Conservation (phyloP, 2,113 vertebrate genomes). For the Vireo altiloquus region DNA sequence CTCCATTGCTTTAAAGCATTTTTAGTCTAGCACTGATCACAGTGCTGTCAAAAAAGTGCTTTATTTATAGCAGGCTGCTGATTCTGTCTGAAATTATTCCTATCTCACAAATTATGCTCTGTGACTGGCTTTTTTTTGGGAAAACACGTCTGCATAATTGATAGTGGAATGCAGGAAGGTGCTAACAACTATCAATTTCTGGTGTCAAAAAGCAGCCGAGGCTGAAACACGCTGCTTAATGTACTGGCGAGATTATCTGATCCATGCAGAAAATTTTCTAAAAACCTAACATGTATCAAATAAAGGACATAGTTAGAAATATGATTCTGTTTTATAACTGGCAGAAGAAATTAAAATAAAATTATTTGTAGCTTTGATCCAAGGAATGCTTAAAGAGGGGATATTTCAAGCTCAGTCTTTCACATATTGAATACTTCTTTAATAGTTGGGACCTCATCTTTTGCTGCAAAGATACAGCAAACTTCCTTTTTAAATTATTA, state of each 20-base stretch:
- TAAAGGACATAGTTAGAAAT: neutral
- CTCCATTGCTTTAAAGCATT: neutral
- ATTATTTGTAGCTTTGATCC: neutral
- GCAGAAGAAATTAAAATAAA: neutral
- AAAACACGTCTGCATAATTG: constrained; percentile 21
- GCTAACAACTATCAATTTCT: constrained; percentile 37
- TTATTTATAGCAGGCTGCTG: constrained; percentile 44
- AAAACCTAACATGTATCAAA: neutral
- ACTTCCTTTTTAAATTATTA: constrained; percentile 61
- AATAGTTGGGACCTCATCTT: neutral
- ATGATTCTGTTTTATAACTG: neutral
- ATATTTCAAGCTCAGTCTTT: neutral
- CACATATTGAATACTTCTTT: neutral
- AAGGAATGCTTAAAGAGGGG: neutral
- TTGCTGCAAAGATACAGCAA: constrained; percentile 6
- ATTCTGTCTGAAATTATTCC: constrained; percentile 23
- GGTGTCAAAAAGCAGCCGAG: neutral
- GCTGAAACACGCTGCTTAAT: constrained; percentile 7
- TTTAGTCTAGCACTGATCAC: neutral
- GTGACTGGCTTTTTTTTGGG: constrained; percentile 18
- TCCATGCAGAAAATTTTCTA: neutral
- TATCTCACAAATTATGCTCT: constrained; percentile 7
- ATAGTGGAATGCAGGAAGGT: constrained; percentile 35
- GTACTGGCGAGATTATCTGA: neutral
- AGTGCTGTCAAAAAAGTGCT: neutral